Evolutionary conservation across 2,113 vertebrate genomes (phyloP), one percentile per base, ranked within the genome.

Genomic region (Lepidothrix coronata): DNA sequence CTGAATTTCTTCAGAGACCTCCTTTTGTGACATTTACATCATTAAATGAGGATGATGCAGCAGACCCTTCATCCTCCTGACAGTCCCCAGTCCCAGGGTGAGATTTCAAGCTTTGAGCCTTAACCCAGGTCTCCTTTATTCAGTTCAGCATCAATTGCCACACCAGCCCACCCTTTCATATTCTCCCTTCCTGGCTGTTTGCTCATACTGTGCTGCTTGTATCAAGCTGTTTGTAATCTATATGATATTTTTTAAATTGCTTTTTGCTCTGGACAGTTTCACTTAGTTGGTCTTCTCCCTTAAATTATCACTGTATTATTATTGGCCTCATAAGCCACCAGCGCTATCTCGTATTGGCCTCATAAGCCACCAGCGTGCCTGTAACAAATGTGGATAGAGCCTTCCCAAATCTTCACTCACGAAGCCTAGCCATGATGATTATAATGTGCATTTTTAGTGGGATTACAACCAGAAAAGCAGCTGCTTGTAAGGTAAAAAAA

Each of bases 401-500:
- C 39, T 39, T 39, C 39, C 39, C 39, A 39, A 39, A 39, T 39
- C 39, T 39, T 39, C 39, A 39, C 11, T 39, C 39, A 8, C 8
- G 39, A 39, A 39, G 39, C 39, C 39, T 39, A 39, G 11, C 39
- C 39, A 39, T 39, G 39, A 39, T 87, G 66, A 65, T 91, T 93
- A 54, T 46, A 70, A 65, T 88, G 61, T 8, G 4, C 31, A 25
- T 67, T 79, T 96, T 96, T 94, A 95, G 96, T 96, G 74, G 57
- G 46, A 88, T 97, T 97, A 81, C 46, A 91, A 83, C 94, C 95
- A 96, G 74, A 73, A 96, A 96, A 97, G 75, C 92, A 95, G 61
- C 70, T 95, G 95, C 43, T 96, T 96, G 51, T 96, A 96, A 43
- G 75, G 66, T 97, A 98, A 97, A 93, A 91, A 94, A 97, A 85